A percentile compares a stretch with the other conserved stretches of the same genome.
Conservation (phyloP, 2,113 vertebrate genomes). For the Malurus alboscapulatus region DNA sequence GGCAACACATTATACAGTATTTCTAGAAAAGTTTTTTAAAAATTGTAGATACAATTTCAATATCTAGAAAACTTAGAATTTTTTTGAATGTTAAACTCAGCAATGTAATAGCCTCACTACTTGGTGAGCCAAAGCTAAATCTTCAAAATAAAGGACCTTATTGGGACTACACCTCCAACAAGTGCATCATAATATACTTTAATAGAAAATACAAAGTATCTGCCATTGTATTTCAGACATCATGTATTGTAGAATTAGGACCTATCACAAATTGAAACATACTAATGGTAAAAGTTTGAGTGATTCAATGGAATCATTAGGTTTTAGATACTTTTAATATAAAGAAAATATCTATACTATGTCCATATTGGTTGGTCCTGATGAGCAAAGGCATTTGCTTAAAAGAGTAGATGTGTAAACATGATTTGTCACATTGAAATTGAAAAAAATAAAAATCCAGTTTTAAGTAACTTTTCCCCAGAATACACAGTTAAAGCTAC, state of each 20-base stretch:
- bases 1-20: neutral
- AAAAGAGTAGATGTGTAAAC: neutral
- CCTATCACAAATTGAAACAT: neutral
- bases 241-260: neutral
- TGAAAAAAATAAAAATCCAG: neutral
- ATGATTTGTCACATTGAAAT: neutral
- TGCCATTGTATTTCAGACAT: neutral
- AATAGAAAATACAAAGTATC: neutral
- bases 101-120: neutral
- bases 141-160: neutral
- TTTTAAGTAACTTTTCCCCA: neutral
- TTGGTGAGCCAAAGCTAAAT: neutral
- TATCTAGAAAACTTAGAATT: neutral
- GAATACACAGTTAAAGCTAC: neutral
- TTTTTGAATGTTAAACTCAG: neutral
- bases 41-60: neutral
- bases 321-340: slow-evolving; percentile 24
- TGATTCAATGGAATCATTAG: slow-evolving; percentile 46
- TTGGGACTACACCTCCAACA: neutral
- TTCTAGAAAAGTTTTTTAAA: slow-evolving; percentile 20
- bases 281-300: neutral
- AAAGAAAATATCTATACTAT: slow-evolving; percentile 18
- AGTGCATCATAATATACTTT: neutral
- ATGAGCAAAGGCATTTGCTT: slow-evolving; percentile 11
- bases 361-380: neutral